These are phyloP conservation scores for Diachasmimorpha longicaudata DNA, from an alignment of 1,140 invertebrate genomes.

Conservation along the genomic window DNA sequence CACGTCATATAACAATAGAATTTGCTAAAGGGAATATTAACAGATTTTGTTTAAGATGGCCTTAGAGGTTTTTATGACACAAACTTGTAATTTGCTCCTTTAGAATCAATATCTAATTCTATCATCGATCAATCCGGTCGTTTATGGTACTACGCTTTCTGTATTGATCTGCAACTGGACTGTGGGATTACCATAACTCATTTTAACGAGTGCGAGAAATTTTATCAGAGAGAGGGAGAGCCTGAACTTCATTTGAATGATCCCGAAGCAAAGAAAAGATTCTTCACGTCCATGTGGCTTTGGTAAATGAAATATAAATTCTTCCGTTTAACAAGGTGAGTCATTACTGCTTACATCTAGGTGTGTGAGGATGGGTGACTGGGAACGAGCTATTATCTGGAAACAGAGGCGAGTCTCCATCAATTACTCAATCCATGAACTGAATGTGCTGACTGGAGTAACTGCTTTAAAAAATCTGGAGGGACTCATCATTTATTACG, in stretches of 20 bases:
- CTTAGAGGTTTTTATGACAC: not conserved
- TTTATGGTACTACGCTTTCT: constrained; percentile 62
- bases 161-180: constrained; percentile 61
- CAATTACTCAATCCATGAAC: constrained; percentile 34
- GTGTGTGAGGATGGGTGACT: constrained; percentile 51
- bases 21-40: no score
- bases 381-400: constrained; percentile 51
- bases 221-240: constrained; percentile 53
- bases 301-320: constrained; percentile 41
- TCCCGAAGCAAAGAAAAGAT: constrained; percentile 49
- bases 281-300: constrained; percentile 56
- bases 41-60: no score
- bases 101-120: constrained; percentile 51
- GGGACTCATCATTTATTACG: constrained; percentile 50
- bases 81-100: not conserved
- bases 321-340: not conserved
- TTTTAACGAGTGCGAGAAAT: constrained; percentile 49
- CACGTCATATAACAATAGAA: no score
- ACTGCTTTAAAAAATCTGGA: constrained; percentile 52
- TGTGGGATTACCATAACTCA: constrained; percentile 55
- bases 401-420: constrained; percentile 32
- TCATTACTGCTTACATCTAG: constrained; percentile 26
- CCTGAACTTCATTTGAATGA: constrained; percentile 46
- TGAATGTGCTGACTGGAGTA: constrained; percentile 41
- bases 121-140: constrained; percentile 59